Conservation (phyloP, 2,888 invertebrate genomes). For the Acholoe squamosa region DNA sequence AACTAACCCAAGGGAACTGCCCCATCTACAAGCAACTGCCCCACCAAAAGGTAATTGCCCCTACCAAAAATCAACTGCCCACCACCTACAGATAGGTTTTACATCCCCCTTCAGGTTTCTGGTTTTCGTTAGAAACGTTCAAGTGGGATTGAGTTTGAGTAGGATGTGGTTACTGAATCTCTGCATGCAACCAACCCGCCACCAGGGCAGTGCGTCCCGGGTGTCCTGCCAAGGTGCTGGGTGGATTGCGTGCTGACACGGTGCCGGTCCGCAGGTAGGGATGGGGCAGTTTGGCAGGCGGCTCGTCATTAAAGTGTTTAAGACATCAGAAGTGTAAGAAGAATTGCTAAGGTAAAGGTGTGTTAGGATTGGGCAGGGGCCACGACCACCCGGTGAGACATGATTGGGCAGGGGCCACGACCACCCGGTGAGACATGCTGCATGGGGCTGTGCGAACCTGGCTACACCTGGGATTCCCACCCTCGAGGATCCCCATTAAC, state of each 20-base stretch:
- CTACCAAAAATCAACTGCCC: too few relatives aligned
- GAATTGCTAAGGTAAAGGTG: not conserved
- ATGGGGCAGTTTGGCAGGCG: not conserved
- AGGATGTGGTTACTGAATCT: slow-evolving; percentile 10
- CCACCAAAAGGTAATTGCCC: too few relatives aligned
- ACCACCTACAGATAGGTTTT: too few relatives aligned
- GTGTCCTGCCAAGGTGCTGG: not conserved
- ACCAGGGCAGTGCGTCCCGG: not conserved
- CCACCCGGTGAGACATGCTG: slow-evolving; percentile 42
- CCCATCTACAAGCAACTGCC: too few relatives aligned
- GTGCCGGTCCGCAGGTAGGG: not conserved
- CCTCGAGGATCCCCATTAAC: not conserved
- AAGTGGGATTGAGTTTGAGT: too few relatives aligned
- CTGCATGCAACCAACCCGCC: not conserved
- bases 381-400: slow-evolving; percentile 45
- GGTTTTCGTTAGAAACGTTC: too few relatives aligned
- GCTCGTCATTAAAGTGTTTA: slow-evolving; percentile 50
- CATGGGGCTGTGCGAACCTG: not conserved
- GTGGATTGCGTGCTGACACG: slow-evolving; percentile 51
- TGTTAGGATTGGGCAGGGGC: not conserved
- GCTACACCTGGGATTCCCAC: slow-evolving; percentile 7
- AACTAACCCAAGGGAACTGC: too few relatives aligned
- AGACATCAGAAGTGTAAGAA: slow-evolving; percentile 38
- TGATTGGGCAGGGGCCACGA: not conserved
- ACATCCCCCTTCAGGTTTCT: too few relatives aligned